Percentiles rank a stretch among this genome's conserved stretches.
These are phyloP conservation scores for Philereme vetulata DNA, from an alignment of 2,888 invertebrate genomes.

Conservation along the genomic window DNA sequence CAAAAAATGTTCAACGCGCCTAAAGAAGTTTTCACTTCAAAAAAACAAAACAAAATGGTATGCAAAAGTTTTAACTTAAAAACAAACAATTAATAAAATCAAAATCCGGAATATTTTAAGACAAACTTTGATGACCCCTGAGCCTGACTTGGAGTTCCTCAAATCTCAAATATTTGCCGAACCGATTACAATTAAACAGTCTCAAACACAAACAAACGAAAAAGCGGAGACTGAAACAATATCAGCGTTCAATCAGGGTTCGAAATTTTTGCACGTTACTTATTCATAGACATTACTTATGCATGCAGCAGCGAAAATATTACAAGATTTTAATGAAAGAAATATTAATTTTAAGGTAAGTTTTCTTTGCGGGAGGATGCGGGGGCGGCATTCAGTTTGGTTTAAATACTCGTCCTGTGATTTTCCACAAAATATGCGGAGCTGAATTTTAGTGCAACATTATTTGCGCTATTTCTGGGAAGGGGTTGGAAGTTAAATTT, in stretches of 20 bases:
- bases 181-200: slow-evolving; percentile 40
- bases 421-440: slow-evolving; percentile 43
- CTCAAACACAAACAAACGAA: slow-evolving; percentile 38
- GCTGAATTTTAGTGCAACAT: slow-evolving; percentile 49
- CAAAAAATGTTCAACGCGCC: too few relatives aligned
- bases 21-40: too few relatives aligned
- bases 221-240: slow-evolving; percentile 35
- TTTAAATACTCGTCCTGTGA: slow-evolving; percentile 33
- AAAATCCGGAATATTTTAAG: slow-evolving; percentile 26
- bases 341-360: slow-evolving; percentile 83
- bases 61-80: slow-evolving; percentile 6
- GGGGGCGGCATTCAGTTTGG: slow-evolving; percentile 71
- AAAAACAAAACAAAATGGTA: not conserved
- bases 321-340: slow-evolving; percentile 85
- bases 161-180: slow-evolving; percentile 37
- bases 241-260: slow-evolving; percentile 55
- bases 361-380: slow-evolving; percentile 77
- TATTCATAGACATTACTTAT: slow-evolving; percentile 84
- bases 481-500: slow-evolving; percentile 16
- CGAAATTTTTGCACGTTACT: slow-evolving; percentile 75
- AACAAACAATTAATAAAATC: slow-evolving; percentile 18
- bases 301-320: slow-evolving; percentile 84
- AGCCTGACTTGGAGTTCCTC: slow-evolving; percentile 16
- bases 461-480: slow-evolving; percentile 25
- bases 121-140: slow-evolving; percentile 33